Percentiles rank a stretch among this genome's conserved stretches.
Evolutionary conservation across 2,113 vertebrate species (phyloP).

Genomic region (Cyanoliseus patagonus): DNA sequence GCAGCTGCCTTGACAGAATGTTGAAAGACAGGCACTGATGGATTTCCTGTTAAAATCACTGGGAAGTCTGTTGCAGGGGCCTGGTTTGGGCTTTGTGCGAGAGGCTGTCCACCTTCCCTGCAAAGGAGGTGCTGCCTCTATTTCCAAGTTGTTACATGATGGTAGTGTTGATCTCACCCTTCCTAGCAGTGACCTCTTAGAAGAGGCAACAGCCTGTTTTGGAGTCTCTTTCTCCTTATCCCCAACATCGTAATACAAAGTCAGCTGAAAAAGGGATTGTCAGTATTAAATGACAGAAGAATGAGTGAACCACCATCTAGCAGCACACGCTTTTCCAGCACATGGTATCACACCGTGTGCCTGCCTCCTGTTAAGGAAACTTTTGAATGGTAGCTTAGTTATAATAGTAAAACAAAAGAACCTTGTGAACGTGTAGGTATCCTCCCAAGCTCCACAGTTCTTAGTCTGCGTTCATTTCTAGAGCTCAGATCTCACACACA

Average conservation of each 20-base stretch:
- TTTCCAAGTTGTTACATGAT: not conserved
- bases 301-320: not conserved
- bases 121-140: not conserved
- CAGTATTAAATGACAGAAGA: not conserved
- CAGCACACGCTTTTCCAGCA: not conserved
- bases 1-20: not conserved
- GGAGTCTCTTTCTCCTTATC: not conserved
- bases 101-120: not conserved
- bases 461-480: not conserved
- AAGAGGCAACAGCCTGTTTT: not conserved
- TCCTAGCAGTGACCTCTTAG: not conserved
- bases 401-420: not conserved
- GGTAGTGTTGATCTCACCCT: not conserved
- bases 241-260: not conserved
- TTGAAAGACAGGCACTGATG: not conserved
- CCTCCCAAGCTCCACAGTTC: not conserved
- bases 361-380: not conserved
- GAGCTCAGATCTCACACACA: not conserved
- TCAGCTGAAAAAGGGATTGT: not conserved
- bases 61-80: not conserved
- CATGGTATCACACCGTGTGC: rapidly evolving
- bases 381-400: not conserved
- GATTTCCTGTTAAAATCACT: not conserved
- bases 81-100: not conserved
- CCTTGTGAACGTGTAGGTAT: not conserved